Conservation (phyloP, 2,113 vertebrate genomes). For the Chlamydotis undulata region DNA sequence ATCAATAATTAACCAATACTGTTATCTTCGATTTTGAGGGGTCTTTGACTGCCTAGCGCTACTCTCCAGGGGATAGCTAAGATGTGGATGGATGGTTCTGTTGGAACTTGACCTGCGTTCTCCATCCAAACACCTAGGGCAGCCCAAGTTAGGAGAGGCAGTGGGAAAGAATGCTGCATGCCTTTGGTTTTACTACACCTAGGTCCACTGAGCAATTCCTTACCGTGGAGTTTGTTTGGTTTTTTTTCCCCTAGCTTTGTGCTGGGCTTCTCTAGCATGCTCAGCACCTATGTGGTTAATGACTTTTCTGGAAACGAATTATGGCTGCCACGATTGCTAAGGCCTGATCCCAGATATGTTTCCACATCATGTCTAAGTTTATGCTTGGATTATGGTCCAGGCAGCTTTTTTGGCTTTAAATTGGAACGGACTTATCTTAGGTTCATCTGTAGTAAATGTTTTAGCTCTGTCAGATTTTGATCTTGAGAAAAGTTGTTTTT, state of each 20-base stretch:
- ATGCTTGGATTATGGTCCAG: not conserved
- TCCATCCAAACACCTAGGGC: not conserved
- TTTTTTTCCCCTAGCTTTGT: not conserved
- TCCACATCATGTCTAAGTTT: not conserved
- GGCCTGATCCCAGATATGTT: not conserved
- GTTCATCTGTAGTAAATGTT: not conserved
- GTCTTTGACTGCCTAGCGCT: not conserved
- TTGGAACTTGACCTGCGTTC: not conserved
- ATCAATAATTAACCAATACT: not conserved
- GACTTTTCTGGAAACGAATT: not conserved
- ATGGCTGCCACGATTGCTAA: not conserved
- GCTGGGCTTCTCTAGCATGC: not conserved
- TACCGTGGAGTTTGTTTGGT: not conserved
- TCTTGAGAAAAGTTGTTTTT: not conserved
- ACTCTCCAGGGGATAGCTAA: not conserved
- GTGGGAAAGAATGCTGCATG: not conserved
- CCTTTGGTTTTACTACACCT: not conserved
- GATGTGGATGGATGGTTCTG: not conserved
- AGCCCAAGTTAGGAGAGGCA: not conserved
- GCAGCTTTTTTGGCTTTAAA: not conserved
- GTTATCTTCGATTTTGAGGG: not conserved
- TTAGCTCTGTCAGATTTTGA: not conserved
- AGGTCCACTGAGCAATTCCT: not conserved
- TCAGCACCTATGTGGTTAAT: not conserved
- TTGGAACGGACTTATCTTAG: not conserved